phyloP scores from a whole-genome alignment of 2,113 vertebrate genomes.

The Cyanoramphus novaezelandiae region DNA sequence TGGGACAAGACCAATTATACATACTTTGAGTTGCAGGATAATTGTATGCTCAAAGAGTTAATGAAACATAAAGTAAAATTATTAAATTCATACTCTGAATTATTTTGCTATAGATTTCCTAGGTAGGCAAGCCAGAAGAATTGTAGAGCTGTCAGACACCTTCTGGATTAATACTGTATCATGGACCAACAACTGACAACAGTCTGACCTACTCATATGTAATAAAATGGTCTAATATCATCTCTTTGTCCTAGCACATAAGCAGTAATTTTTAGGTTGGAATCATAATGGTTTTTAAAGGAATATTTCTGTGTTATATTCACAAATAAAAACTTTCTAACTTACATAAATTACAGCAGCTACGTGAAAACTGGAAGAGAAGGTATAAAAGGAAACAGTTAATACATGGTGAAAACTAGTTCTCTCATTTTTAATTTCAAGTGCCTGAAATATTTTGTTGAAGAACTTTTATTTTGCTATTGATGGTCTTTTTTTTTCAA shows the following conservation, averaged over 20 bases:
- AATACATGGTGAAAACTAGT: background rate
- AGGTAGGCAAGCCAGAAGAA: background rate
- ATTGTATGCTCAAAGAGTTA: background rate
- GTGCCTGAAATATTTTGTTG: background rate
- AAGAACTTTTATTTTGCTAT: background rate
- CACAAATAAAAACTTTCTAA: background rate
- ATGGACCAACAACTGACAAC: background rate
- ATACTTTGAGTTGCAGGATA: background rate
- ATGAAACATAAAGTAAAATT: conserved; percentile 10
- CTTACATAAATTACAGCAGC: background rate
- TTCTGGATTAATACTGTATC: background rate
- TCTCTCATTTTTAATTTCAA: background rate
- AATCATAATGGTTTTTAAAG: background rate
- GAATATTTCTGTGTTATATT: background rate
- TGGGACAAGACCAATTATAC: background rate
- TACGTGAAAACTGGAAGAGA: background rate
- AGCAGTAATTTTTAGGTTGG: background rate
- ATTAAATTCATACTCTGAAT: background rate
- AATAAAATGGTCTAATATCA: background rate
- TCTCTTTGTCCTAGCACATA: background rate
- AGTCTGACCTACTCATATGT: background rate
- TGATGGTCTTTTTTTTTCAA: background rate
- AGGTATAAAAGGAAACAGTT: background rate
- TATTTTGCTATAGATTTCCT: background rate
- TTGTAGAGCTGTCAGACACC: background rate